Percentiles rank a stretch among this genome's conserved stretches.
phyloP scores from a whole-genome alignment of 2,888 invertebrate genomes.

The Buathra laborator region DNA sequence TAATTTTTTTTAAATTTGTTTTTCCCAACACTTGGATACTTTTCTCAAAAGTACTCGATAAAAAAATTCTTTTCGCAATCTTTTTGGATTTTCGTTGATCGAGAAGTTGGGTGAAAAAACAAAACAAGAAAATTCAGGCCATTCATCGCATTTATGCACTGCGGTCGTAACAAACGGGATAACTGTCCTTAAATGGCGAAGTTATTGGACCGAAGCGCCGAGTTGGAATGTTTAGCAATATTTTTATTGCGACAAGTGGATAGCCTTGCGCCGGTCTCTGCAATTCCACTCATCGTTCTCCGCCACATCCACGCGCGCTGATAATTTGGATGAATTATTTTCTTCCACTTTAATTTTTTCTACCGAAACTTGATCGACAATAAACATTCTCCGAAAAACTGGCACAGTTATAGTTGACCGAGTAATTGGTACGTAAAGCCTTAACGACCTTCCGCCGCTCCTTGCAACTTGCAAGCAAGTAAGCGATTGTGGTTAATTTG shows the following conservation, averaged over 20 bases:
- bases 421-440: too few species aligned
- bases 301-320: slow-evolving; percentile 27
- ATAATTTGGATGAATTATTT: neutral
- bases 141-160: neutral
- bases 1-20: too few species aligned
- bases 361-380: neutral
- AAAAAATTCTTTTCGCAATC: too few species aligned
- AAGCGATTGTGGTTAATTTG: too few species aligned
- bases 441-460: too few species aligned
- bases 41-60: too few species aligned
- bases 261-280: slow-evolving; percentile 63
- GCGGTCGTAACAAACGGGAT: slow-evolving; percentile 12
- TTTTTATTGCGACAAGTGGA: slow-evolving; percentile 62
- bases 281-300: slow-evolving; percentile 57
- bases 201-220: slow-evolving; percentile 48
- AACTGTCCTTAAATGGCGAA: slow-evolving; percentile 59
- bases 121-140: too few species aligned
- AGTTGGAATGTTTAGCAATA: slow-evolving; percentile 61
- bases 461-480: too few species aligned
- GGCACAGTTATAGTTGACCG: too few species aligned
- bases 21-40: too few species aligned
- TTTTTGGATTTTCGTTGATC: too few species aligned
- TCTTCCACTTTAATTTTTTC: neutral
- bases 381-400: neutral
- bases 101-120: too few species aligned